These are phyloP conservation scores for Brachionus rotundiformis DNA, from an alignment of 1,140 invertebrate species.

Conservation along the genomic window DNA sequence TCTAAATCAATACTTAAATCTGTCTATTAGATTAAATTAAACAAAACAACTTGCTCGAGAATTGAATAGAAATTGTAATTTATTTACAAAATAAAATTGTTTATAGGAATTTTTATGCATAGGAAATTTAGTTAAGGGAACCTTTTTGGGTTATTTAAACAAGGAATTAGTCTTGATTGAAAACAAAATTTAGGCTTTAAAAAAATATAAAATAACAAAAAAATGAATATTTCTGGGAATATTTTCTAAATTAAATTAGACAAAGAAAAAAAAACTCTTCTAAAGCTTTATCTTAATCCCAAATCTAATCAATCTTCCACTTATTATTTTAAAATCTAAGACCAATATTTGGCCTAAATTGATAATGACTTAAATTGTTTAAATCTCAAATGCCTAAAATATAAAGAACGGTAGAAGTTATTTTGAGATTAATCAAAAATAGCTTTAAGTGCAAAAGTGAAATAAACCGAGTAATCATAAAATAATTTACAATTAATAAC, in stretches of 20 bases:
- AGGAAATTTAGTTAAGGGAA: neutral
- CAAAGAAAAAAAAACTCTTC: slow-evolving; percentile 8
- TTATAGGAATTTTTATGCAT: neutral
- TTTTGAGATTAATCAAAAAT: slow-evolving; percentile 35
- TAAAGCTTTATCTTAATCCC: neutral
- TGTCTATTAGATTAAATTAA: slow-evolving; percentile 28
- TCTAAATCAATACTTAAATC: slow-evolving; percentile 9
- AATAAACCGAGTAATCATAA: slow-evolving; percentile 10
- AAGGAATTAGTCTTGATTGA: slow-evolving; percentile 34
- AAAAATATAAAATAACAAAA: neutral
- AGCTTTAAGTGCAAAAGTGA: slow-evolving; percentile 4
- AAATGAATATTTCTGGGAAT: neutral
- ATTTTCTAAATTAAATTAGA: slow-evolving; percentile 31
- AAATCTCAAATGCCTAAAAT: slow-evolving; percentile 23
- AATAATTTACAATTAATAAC: slow-evolving; percentile 1
- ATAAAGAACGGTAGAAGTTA: neutral
- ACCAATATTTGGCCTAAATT: slow-evolving; percentile 30
- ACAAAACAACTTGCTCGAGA: neutral
- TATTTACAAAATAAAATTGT: slow-evolving; percentile 13
- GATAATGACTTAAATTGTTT: slow-evolving; percentile 32
- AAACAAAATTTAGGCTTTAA: slow-evolving; percentile 7
- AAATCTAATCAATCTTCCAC: slow-evolving; percentile 34
- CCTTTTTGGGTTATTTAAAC: slow-evolving; percentile 15
- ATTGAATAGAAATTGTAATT: slow-evolving; percentile 20
- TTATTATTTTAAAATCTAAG: neutral